Evolutionary conservation across 2,888 invertebrate genomes (phyloP), one percentile per base, ranked within the genome.

Genomic region (Lithophane socia): DNA sequence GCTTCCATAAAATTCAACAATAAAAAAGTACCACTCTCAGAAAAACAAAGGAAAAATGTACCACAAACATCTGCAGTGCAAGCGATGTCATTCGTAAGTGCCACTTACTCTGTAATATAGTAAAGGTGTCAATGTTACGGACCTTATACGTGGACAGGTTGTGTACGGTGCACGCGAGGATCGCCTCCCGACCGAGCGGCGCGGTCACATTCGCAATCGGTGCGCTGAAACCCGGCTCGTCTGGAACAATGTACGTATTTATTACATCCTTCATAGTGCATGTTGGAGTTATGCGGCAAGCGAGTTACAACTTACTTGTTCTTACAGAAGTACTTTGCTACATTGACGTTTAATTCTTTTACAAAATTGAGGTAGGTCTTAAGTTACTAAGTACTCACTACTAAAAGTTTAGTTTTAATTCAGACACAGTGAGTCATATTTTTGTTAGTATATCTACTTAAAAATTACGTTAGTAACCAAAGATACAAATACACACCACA

Each of bases 91-190:
- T 65, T n/a, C 7, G n/a, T 52, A 68, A 54, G n/a, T 56, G 29
- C n/a, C 60, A 71, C 49, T 70, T 80, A 61, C 42, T 24, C 5
- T n/a, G 44, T 29, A 44, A 63, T 49, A 65, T n/a, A 37, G 70
- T 70, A n/a, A 29, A 72, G 49, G 69, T 73, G 65, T 77, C 67
- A 83, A 77, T 80, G 54, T 68, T 77, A 87, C 88, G 93, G 96
- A 99, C 99, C 98, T 99, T 99, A 92, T 98, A 99, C 29, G 97
- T 97, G 77, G 98, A 98, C 79, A 99, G 97, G 94, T 98, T 98
- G 93, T 98, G 98, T 13, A 99, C 99, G 71, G 98, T 96, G 93
- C 99, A 99, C 69, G 98, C 97, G 72, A 99, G 97, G 72, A 98
- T 97, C 10, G 98, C 99, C 94, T 99, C 99, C 80, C 99, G 97